phyloP scores from a whole-genome alignment of 2,113 vertebrate species.

The Odocoileus virginianus region DNA sequence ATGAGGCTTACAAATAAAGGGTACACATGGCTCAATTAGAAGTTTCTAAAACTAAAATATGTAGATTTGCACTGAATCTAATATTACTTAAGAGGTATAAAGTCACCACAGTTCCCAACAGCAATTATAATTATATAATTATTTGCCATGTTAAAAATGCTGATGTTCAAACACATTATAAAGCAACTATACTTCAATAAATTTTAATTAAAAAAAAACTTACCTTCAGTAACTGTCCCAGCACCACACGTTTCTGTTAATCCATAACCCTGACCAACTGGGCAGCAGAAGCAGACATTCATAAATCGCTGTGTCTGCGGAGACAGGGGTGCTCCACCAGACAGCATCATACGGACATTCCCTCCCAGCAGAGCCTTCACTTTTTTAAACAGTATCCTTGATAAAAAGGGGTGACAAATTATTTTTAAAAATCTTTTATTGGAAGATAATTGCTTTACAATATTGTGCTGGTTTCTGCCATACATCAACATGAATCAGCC shows the following conservation, averaged over 20 bases:
- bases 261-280: conserved; percentile 95
- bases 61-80: background rate
- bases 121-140: background rate
- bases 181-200: background rate
- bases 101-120: background rate
- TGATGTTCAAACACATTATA: conserved; percentile 78
- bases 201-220: background rate
- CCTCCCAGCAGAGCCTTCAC: conserved; percentile 93
- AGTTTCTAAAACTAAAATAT: background rate
- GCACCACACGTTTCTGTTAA: conserved; percentile 97
- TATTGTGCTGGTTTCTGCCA: background rate
- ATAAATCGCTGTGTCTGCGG: conserved; percentile 95
- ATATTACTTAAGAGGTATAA: background rate
- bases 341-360: conserved; percentile 93
- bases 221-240: conserved; percentile 94
- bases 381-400: conserved; percentile 91
- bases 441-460: background rate
- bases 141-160: background rate
- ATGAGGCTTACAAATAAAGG: conserved; percentile 5
- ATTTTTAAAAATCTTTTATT: background rate
- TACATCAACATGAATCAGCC: background rate
- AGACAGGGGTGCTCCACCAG: conserved; percentile 94
- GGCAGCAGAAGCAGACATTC: conserved; percentile 98
- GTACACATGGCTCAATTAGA: background rate
- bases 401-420: background rate